Base-by-base conservation (phyloP, 2,888 invertebrate species). In the Mellilla xanthometata region DNA sequence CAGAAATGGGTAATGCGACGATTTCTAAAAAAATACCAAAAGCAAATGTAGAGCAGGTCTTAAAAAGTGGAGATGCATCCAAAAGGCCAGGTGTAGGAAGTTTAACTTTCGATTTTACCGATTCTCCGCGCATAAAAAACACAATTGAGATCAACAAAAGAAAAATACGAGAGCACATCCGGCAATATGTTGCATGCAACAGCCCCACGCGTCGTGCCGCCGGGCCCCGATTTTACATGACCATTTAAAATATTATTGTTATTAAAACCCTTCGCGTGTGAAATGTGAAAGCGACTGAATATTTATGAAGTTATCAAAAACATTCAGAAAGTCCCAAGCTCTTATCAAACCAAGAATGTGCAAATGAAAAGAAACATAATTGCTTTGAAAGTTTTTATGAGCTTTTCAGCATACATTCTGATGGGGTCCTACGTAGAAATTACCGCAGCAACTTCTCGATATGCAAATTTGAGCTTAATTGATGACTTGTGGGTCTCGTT, bases 71-170 rank as follows among this genome's bases (percentile, higher is more conserved):
- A 50, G 52, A 51, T 54, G 57, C 57, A 54, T 44, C 47, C 42
- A 52, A 48, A 52, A 52, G 11, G 19, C 19, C 24, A 38, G 42
- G 34, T 41, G 36, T 33, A 46, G 52, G 57, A 72, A 71, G 70
- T 74, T 74, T 73, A 77, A 82, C 81, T 83, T 84, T 82, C 83
- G 55, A 70, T 76, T 77, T 76, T 73, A 69, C 62, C 59, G 58
- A 70, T 73, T 71, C 70, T 71, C 65, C 51, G 59, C 61, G 65
- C 66, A 72, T 72, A 81, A 79, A 78, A 78, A 70, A 68, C 49
- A 67, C 68, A 63, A 68, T 76, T 72, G 72, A 76, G 73, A 72
- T 59, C 64, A 62, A 65, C 63, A 65, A 72, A 72, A 65, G 56
- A 59, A 61, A 67, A 60, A 72, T 68, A 66, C 55, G 60, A 61